Base-by-base conservation (phyloP, 2,113 vertebrate species). In the Phrynosoma blainvillii region DNA sequence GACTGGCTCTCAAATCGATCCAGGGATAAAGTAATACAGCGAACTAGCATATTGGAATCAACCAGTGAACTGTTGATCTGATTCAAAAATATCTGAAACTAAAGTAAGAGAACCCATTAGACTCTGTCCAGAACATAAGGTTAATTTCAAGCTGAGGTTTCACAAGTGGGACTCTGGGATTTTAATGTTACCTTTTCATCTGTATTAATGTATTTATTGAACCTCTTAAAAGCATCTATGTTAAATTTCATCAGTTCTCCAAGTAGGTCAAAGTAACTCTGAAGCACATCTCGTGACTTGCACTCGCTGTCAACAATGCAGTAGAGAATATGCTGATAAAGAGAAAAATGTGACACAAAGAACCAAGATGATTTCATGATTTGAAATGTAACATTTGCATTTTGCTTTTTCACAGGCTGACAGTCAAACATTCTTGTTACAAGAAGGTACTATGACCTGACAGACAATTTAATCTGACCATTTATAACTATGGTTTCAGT, bases 221-320 rank as follows among this genome's bases (percentile, higher is more conserved):
- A 99, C 94, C 98, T 98, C 95, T 98, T 99, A 95, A 99, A 99
- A 54, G 98, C 99, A 87, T 99, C 98, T 5, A 99, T 98, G 86
- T 99, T 99, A 95, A 99, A 99, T 95, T 99, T 99, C 99, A 99
- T 99, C 87, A 99, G 97, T 86, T 99, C 99, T 80, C 99, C 99
- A 42, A 99, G 97, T 79, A 99, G 98, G 93, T 99, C 99, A 87
- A 99, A 99, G 95, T 99, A 99, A 95, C 99, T 99, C 96, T 99
- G 99, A 4, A 99, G 97, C 87, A 99, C 98, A 65, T 99, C 99
- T 88, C 98, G 96, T 1, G 99, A 99, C 62, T 98, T 99, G 95
- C 98, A 99, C 90, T 99, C 98, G 1, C 98, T 99, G 90, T 99
- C 99, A 80, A 99, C 98, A 91, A 99, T 99, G 97, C 99, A 99